Conservation (phyloP, 2,888 invertebrate genomes). For the Bedellia somnulentella region DNA sequence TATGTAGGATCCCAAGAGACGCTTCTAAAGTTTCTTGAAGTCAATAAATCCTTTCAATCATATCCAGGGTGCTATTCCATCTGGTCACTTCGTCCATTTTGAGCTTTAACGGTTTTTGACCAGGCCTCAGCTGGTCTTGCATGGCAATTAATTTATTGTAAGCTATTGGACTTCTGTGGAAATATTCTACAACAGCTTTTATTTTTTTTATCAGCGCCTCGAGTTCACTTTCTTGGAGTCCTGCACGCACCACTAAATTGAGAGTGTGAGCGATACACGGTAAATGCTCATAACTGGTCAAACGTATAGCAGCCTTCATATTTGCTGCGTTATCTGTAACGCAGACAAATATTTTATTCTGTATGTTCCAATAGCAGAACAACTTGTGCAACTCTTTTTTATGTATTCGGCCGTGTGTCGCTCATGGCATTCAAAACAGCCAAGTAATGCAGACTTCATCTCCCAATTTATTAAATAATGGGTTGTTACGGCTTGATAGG, state of each 20-base stretch:
- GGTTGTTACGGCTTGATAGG: no score
- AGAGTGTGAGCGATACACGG: constrained; percentile 15
- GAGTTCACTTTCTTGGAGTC: constrained; percentile 12
- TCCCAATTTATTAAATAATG: no score
- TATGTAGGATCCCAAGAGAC: no score
- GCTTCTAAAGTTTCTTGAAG: constrained; percentile 14
- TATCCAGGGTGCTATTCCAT: constrained; percentile 14
- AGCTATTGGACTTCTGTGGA: constrained; percentile 13
- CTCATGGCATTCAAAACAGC: no score
- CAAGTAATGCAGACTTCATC: no score
- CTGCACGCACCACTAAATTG: constrained; percentile 15
- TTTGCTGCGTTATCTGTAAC: constrained; percentile 16
- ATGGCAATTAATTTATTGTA: no score
- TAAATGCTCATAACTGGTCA: constrained; percentile 14
- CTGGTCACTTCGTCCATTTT: constrained; percentile 12
- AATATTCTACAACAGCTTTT: constrained; percentile 15
- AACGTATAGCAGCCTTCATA: constrained; percentile 15
- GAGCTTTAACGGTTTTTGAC: constrained; percentile 11
- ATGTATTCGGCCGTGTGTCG: no score
- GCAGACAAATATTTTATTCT: no score
- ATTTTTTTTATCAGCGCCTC: constrained; percentile 13
- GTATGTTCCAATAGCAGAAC: no score
- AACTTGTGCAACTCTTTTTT: no score
- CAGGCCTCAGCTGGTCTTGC: constrained; percentile 9
- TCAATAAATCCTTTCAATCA: constrained; percentile 14